Evolutionary conservation across 1,140 invertebrate genomes (phyloP).

Genomic region (Procambarus clarkii): DNA sequence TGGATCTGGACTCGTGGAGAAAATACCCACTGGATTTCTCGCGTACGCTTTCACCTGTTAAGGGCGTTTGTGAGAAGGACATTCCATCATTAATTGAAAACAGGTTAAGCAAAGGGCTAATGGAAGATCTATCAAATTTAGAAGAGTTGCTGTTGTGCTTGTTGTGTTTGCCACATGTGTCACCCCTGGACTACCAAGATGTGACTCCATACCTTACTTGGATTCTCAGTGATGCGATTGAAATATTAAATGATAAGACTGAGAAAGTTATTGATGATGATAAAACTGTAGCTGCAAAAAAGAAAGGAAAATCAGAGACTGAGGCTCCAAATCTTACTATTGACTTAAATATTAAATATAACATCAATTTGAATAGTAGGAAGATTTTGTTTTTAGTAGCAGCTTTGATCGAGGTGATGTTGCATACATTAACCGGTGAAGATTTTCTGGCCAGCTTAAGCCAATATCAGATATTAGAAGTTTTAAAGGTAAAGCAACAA

Average conservation of each 20-base stretch:
- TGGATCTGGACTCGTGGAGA: slow-evolving; percentile 27
- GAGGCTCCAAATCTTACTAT: neutral
- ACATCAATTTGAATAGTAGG: slow-evolving; percentile 73
- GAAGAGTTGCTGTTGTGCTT: slow-evolving; percentile 78
- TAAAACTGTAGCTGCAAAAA: neutral
- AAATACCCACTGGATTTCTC: slow-evolving; percentile 41
- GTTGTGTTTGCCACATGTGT: slow-evolving; percentile 81
- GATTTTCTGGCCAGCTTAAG: slow-evolving; percentile 75
- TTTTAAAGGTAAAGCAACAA: slow-evolving; percentile 69
- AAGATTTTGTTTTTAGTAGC: slow-evolving; percentile 78
- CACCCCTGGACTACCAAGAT: slow-evolving; percentile 71
- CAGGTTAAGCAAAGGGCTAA: slow-evolving; percentile 45
- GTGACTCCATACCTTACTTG: slow-evolving; percentile 70
- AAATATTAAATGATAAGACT: slow-evolving; percentile 38
- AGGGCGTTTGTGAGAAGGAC: neutral
- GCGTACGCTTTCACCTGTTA: neutral
- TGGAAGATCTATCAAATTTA: slow-evolving; percentile 73
- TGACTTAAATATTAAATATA: slow-evolving; percentile 70
- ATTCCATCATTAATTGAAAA: slow-evolving; percentile 39
- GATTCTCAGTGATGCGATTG: slow-evolving; percentile 42
- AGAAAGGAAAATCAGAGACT: slow-evolving; percentile 14
- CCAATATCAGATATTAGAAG: slow-evolving; percentile 71
- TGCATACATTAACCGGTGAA: slow-evolving; percentile 78
- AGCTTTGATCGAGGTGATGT: slow-evolving; percentile 79
- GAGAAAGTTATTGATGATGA: slow-evolving; percentile 29